These are phyloP conservation scores for Chionodraco myersi DNA, from an alignment of 2,113 vertebrate species.

Conservation along the genomic window DNA sequence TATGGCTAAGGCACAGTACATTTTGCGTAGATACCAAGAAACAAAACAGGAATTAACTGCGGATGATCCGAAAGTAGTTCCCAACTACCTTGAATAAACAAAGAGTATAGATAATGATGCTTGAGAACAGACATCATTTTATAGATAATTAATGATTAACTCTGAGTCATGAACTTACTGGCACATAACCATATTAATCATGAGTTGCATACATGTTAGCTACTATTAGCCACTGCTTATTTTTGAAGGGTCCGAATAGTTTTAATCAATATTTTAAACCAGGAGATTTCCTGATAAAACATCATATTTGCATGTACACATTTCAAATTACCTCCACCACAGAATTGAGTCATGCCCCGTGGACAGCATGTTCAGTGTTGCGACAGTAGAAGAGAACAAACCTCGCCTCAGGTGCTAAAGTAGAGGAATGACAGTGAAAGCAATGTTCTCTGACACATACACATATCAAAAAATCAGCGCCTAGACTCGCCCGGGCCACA, in stretches of 20 bases:
- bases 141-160: neutral
- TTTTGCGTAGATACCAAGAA: too few relatives aligned
- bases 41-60: neutral
- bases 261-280: neutral
- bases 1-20: neutral
- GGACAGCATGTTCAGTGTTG: conserved; percentile 30
- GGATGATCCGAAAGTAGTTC: neutral
- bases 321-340: neutral
- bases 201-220: neutral
- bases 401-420: conserved; percentile 28
- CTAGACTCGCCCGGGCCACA: conserved; percentile 61
- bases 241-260: neutral
- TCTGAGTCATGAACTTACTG: neutral
- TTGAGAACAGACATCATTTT: neutral
- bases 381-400: conserved; percentile 3
- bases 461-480: conserved; percentile 27
- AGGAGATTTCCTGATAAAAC: neutral
- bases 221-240: neutral
- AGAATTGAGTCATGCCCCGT: conserved; percentile 10
- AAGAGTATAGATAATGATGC: neutral
- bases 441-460: conserved; percentile 40
- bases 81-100: neutral
- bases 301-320: neutral
- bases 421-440: conserved; percentile 26
- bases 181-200: neutral